Base-by-base conservation (phyloP, 2,888 invertebrate genomes). In the Rhimphoctona megacephalus region DNA sequence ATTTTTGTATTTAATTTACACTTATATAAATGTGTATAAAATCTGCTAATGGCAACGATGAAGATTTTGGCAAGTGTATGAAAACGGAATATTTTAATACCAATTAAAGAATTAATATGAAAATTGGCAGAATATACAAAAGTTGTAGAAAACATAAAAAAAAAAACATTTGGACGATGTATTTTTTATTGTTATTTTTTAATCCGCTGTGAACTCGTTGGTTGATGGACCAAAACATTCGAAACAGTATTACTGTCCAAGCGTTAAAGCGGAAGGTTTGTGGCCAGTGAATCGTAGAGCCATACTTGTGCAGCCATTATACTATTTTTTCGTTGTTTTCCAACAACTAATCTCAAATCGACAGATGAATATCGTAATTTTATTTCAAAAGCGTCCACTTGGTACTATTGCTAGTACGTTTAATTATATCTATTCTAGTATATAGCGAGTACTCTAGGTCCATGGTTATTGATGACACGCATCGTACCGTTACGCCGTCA, bases 401-500 rank as follows among this genome's bases (percentile, higher is more conserved):
- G 30, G 14, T 61, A 67, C n/a, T 36, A n/a, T 39, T 9, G n/a
- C 67, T n/a, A 36, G n/a, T 22, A 11, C 22, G 11, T 39, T 52
- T 67, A 43, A 46, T 61, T 46, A 9, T 54, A 66, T n/a, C 52
- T 43, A 81, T 43, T n/a, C 25, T 66, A 54, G 17, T 36, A 25
- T 69, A 76, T 19, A 36, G 46, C 9, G 83, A 46, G 74, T 61
- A 61, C 30, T 61, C 76, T 64, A 70, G 80, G 30, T 78, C 61
- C 61, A 76, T 70, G 52, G 74, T 77, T 84, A 84, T 88, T 82
- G 87, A 87, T 88, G 86, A 83, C 89, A 91, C 90, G 89, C 92
- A 91, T 79, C 89, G 90, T 91, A 91, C 92, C 92, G 92, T 92
- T 92, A 92, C 89, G 80, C 83, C 92, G 92, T 92, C 91, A 92